Conservation (phyloP, 53 echinoderm and acorn worm genomes). For the Paelopatides confundens region DNA sequence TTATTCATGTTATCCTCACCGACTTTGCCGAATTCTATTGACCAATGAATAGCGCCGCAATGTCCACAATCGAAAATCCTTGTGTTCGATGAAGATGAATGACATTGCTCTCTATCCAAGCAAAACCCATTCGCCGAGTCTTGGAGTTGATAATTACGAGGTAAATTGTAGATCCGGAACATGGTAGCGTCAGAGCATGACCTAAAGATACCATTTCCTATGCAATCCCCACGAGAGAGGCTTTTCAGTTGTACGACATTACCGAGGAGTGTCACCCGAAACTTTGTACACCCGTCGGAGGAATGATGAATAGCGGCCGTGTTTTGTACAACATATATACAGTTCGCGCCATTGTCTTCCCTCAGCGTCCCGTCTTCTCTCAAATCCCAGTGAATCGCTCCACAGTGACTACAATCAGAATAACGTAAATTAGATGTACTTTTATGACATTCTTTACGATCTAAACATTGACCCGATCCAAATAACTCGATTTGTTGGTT, state of each 20-base stretch:
- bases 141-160: neutral
- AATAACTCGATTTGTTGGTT: conserved; percentile 24
- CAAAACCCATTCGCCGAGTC: neutral
- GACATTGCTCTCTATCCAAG: conserved; percentile 23
- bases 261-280: neutral
- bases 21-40: neutral
- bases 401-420: conserved; percentile 17
- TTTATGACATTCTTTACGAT: conserved; percentile 10
- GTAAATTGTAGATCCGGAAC: neutral
- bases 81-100: conserved; percentile 25
- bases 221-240: neutral
- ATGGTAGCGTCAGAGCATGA: neutral
- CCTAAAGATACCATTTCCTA: neutral
- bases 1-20: conserved; percentile 13
- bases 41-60: conserved; percentile 31
- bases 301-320: neutral
- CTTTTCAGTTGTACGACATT: neutral
- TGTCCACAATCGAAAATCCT: neutral
- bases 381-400: conserved; percentile 15
- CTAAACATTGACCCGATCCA: conserved; percentile 12
- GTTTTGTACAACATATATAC: neutral
- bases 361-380: neutral
- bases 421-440: conserved; percentile 13
- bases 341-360: conserved; percentile 1
- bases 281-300: neutral